Conservation (phyloP, 2,888 invertebrate genomes). For the Smittia sp. region DNA sequence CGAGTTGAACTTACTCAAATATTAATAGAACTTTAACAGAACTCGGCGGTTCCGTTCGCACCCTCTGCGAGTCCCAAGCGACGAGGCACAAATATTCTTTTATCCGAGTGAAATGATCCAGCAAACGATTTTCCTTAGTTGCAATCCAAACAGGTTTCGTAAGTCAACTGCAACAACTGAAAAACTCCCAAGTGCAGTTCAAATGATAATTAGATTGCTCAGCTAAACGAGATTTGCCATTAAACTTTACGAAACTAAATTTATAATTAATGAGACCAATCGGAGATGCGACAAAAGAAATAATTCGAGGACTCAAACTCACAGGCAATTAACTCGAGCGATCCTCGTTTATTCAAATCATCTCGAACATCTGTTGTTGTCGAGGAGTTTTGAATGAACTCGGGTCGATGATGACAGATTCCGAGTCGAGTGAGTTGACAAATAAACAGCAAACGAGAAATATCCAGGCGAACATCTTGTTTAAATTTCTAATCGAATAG, state of each 20-base stretch:
- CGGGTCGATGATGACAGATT: neutral
- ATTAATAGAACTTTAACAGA: conserved; percentile 37
- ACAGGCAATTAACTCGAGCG: conserved; percentile 14
- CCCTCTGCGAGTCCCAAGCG: conserved; percentile 23
- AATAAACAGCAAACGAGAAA: conserved; percentile 12
- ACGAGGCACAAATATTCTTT: conserved; percentile 28
- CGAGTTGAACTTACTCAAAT: conserved; percentile 32
- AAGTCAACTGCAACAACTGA: neutral
- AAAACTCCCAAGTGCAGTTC: neutral
- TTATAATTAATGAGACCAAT: conserved; percentile 14
- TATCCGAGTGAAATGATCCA: conserved; percentile 42
- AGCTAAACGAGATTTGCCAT: neutral
- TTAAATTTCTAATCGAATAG: conserved; percentile 21
- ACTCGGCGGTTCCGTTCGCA: neutral
- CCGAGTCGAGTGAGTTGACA: conserved; percentile 16
- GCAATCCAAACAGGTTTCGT: conserved; percentile 20
- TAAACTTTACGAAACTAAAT: neutral
- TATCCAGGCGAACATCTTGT: neutral
- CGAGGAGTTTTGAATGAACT: neutral
- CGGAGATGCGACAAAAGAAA: neutral
- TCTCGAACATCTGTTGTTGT: neutral
- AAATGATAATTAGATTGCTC: neutral
- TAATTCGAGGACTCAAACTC: neutral
- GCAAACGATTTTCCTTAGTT: conserved; percentile 37
- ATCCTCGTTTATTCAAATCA: neutral